Conservation (phyloP, 2,113 vertebrate genomes). For the Cinclus mexicanus region DNA sequence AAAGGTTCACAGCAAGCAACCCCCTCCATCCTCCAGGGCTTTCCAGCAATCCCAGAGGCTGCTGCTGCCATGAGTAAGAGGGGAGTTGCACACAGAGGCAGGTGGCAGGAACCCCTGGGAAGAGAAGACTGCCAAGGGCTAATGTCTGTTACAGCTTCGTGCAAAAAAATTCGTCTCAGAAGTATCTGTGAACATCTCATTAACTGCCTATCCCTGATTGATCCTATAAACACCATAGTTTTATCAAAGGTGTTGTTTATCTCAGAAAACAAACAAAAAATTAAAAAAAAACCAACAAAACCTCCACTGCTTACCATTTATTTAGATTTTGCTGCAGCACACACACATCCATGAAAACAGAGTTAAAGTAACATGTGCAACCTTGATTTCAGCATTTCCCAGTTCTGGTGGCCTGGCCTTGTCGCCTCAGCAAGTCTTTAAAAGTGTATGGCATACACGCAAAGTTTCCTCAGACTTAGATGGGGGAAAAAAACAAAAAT, state of each 20-base stretch:
- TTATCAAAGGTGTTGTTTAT: neutral
- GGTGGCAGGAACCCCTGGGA: neutral
- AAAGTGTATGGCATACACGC: fast-evolving
- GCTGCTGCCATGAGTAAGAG: neutral
- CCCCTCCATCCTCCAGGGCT: neutral
- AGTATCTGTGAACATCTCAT: neutral
- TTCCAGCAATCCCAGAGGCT: neutral
- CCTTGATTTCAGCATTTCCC: neutral
- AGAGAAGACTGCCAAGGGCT: neutral
- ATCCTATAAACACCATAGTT: neutral
- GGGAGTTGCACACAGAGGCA: neutral
- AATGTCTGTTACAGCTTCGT: neutral
- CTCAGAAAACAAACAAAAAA: neutral
- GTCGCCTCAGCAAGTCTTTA: neutral
- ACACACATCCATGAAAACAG: neutral
- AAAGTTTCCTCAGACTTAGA: neutral
- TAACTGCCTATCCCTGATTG: neutral
- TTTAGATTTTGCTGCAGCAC: neutral
- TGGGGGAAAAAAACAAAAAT: neutral
- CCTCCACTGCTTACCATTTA: neutral
- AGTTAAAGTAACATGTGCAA: neutral
- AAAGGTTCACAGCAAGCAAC: neutral
- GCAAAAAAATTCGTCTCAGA: neutral
- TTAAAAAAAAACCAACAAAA: neutral
- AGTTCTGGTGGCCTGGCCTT: neutral